Conservation (phyloP, 2,888 invertebrate genomes). For the Megamerina dolium region DNA sequence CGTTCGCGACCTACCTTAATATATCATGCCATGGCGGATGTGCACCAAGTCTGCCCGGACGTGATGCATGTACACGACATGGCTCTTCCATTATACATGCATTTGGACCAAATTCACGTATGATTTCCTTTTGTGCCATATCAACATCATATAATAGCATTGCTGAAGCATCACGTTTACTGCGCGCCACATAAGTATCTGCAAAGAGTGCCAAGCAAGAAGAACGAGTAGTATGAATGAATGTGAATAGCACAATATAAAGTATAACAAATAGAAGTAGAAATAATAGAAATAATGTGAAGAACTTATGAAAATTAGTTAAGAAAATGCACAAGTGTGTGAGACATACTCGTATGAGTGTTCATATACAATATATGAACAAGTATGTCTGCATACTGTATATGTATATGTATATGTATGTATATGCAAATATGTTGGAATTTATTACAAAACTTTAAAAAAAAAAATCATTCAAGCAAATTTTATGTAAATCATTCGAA, state of each 20-base stretch:
- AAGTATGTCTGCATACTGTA: too few species aligned
- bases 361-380: too few species aligned
- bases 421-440: too few species aligned
- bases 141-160: slow-evolving; percentile 56
- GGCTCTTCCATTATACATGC: slow-evolving; percentile 76
- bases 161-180: slow-evolving; percentile 52
- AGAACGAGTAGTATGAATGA: too few species aligned
- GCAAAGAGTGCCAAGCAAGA: slow-evolving; percentile 12
- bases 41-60: slow-evolving; percentile 31
- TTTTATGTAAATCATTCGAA: too few species aligned
- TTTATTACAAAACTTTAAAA: too few species aligned
- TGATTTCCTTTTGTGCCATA: slow-evolving; percentile 73
- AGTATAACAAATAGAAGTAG: background rate
- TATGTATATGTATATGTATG: too few species aligned
- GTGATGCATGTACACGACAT: slow-evolving; percentile 53
- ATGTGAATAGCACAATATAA: too few species aligned
- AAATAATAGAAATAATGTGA: background rate
- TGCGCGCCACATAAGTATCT: slow-evolving; percentile 68
- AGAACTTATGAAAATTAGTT: too few species aligned
- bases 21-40: slow-evolving; percentile 51
- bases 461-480: too few species aligned
- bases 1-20: slow-evolving; percentile 60
- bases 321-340: too few species aligned
- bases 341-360: too few species aligned
- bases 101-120: slow-evolving; percentile 68